These are phyloP conservation scores for Microtus ochrogaster DNA, from an alignment of 2,113 vertebrate genomes.

Conservation along the genomic window DNA sequence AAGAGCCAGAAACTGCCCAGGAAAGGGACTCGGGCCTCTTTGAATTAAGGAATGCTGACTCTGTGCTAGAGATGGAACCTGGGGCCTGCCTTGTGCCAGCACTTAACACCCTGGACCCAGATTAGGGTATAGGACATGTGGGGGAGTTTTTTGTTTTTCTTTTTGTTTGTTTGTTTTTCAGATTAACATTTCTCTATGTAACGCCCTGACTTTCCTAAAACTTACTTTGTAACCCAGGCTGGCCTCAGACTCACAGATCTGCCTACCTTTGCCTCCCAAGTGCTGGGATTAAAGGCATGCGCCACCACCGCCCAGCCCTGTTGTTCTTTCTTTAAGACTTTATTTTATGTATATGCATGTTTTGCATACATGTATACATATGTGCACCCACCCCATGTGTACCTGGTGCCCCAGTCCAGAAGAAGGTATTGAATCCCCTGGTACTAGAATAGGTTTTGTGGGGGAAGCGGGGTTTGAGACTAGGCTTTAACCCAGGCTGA, in stretches of 20 bases:
- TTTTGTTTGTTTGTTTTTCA: not conserved
- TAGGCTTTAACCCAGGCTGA: not conserved
- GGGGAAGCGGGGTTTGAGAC: not conserved
- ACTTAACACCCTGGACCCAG: not conserved
- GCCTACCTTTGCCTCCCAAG: not conserved
- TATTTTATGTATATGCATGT: not conserved
- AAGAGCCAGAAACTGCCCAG: not conserved
- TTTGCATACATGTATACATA: not conserved
- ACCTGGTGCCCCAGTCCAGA: not conserved
- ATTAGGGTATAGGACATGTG: not conserved
- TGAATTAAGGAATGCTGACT: not conserved
- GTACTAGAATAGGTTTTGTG: not conserved
- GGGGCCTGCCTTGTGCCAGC: not conserved
- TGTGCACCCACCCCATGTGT: not conserved
- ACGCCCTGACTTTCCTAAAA: not conserved
- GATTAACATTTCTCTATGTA: not conserved
- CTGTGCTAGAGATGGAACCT: not conserved
- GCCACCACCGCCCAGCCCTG: not conserved
- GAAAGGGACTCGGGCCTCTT: not conserved
- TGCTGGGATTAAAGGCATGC: not conserved
- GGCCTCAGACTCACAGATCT: not conserved
- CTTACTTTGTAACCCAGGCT: not conserved
- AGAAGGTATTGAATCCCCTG: not conserved
- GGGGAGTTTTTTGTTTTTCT: not conserved
- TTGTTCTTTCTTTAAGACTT: not conserved